Evolutionary conservation across 2,888 invertebrate species (phyloP).

Genomic region (Ypsolopha sequella): DNA sequence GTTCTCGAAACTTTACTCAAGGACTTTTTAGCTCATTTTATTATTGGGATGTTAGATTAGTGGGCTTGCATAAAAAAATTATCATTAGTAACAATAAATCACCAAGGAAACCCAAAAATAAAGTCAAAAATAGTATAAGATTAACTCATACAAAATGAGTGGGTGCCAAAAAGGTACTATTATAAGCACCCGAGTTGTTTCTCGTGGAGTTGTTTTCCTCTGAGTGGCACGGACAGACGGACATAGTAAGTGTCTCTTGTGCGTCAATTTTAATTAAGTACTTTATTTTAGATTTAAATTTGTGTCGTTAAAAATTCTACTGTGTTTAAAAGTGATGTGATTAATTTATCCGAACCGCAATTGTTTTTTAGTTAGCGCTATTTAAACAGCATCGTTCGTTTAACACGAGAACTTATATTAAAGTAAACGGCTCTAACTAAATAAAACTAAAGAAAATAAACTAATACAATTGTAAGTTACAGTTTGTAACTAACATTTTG

Average conservation of each 20-base stretch:
- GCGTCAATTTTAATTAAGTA: neutral
- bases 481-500: too few species aligned
- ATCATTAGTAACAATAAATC: too few species aligned
- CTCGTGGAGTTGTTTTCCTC: slow-evolving; percentile 40
- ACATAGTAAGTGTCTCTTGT: slow-evolving; percentile 41
- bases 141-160: slow-evolving; percentile 23
- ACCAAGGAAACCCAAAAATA: too few species aligned
- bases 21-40: too few species aligned
- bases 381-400: too few species aligned
- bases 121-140: too few species aligned
- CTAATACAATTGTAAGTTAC: too few species aligned
- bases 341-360: neutral
- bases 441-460: too few species aligned
- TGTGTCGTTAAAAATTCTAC: slow-evolving; percentile 5
- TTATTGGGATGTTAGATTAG: too few species aligned
- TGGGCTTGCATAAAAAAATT: too few species aligned
- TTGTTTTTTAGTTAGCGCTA: neutral
- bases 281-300: slow-evolving; percentile 5
- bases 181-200: slow-evolving; percentile 43
- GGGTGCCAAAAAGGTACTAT: slow-evolving; percentile 31
- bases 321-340: neutral
- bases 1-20: too few species aligned
- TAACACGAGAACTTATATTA: neutral
- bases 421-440: too few species aligned
- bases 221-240: slow-evolving; percentile 34